Base-by-base conservation (phyloP, 2,797 vertebrate species). In the Hylomyscus alleni region DNA sequence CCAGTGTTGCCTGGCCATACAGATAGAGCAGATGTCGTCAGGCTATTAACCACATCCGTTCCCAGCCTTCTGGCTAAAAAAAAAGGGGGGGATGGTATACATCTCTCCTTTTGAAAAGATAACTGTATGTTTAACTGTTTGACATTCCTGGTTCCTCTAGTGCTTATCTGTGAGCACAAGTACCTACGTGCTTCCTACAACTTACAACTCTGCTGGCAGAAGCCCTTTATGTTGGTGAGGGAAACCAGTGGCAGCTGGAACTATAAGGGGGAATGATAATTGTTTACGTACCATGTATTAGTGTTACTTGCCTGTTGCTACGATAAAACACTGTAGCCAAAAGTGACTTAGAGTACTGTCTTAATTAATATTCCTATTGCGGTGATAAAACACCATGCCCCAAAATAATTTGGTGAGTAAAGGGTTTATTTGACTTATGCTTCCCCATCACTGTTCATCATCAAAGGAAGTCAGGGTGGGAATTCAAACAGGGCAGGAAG, bases 201-300 rank as follows among this genome's bases (percentile, higher is more conserved):
- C 44, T 67, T 67, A 12, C 19, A 34, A 67, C 29, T 98, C 98
- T 99, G 99, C 99, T 99, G 99, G 99, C 99, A 99, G 94, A 99
- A 98, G 89, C 99, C 99, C 20, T 99, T 98, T 67, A 98, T 98
- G 17, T 96, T 99, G 93, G 98, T 98, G 1, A 99, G 99, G 96
- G 98, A 98, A 97, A 98, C 98, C 95, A 98, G 98, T 0, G 98
- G 98, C 56, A 99, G 99, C 98, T 99, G 98, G 56, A 99, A 99
- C 97, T 99, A 98, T 98, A 98, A 99, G 60, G 99, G 99, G 0
- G 99, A 99, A 85, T 47, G 11, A 14, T n/a, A 85, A 85, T 50
- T 34, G 60, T 85, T 85, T 85, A 65, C 29, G 4, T 67, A 34
- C 44, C 6, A 34, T n/a, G 34, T 50, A 85, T 50, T 84, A 85